These are phyloP conservation scores for Cephalophus harveyi DNA, from an alignment of 2,113 vertebrate species.

Conservation along the genomic window DNA sequence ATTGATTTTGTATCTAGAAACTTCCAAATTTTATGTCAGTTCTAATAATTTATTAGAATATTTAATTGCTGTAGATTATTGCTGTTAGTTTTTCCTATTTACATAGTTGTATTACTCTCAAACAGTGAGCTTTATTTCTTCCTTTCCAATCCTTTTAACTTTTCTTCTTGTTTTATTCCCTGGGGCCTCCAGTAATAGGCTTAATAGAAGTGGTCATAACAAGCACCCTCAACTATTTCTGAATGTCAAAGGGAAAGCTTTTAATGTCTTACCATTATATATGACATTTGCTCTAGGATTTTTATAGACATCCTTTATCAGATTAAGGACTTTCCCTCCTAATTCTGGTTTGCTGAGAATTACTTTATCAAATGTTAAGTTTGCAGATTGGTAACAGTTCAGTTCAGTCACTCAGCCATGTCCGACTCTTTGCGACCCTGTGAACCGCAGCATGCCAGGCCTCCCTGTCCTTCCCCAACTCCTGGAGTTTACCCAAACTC, in stretches of 20 bases:
- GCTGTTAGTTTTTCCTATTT: neutral
- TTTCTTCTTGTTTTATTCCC: neutral
- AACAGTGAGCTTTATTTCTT: neutral
- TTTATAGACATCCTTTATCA: neutral
- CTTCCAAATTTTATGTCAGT: neutral
- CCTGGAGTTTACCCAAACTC: neutral
- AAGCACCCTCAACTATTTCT: neutral
- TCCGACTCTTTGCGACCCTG: neutral
- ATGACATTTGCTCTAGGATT: neutral
- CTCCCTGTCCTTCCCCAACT: neutral
- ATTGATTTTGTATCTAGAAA: constrained; percentile 3
- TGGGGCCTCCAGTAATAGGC: neutral
- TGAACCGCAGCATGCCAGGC: accelerated
- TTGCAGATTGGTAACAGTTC: neutral
- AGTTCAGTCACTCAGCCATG: accelerated
- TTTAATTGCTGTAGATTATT: neutral
- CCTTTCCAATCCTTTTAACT: neutral
- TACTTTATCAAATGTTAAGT: neutral
- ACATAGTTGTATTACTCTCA: neutral
- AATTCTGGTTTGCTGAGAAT: constrained; percentile 13
- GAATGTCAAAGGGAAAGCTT: neutral
- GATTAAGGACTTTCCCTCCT: neutral
- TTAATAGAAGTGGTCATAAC: neutral
- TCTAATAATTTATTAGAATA: constrained; percentile 15
- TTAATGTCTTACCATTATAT: neutral